A percentile compares a stretch with the other conserved stretches of the same genome.
These are phyloP conservation scores for Drosophila watanabei DNA, from an alignment of 1,140 invertebrate genomes.

Conservation along the genomic window DNA sequence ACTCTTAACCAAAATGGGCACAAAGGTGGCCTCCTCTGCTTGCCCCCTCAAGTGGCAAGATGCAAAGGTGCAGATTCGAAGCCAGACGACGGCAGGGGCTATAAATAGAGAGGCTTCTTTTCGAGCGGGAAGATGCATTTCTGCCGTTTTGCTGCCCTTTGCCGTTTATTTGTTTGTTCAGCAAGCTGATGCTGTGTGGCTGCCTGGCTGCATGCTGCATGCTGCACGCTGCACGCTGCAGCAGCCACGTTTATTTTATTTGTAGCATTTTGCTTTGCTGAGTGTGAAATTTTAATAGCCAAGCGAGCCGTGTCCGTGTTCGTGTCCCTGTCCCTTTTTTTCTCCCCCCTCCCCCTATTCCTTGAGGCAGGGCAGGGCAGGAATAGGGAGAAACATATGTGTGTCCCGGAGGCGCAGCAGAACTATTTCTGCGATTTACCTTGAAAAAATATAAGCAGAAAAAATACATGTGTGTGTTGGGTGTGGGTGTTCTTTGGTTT, in stretches of 20 bases:
- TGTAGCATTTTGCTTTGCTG: constrained; percentile 82
- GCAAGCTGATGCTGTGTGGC: constrained; percentile 54
- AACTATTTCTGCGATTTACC: constrained; percentile 79
- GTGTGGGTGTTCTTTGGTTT: constrained; percentile 40
- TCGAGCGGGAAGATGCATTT: constrained; percentile 8
- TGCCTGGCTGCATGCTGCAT: constrained; percentile 35
- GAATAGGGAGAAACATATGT: constrained; percentile 52
- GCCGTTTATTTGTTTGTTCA: constrained; percentile 78
- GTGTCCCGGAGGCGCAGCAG: constrained; percentile 39
- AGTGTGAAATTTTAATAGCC: constrained; percentile 84
- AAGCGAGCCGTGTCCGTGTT: constrained; percentile 76
- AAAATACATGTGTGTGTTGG: constrained; percentile 27
- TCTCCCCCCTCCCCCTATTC: not conserved
- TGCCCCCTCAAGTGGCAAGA: constrained; percentile 66
- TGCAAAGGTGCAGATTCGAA: constrained; percentile 68
- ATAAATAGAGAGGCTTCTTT: constrained; percentile 64
- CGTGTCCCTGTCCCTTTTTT: constrained; percentile 41
- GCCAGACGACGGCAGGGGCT: constrained; percentile 34
- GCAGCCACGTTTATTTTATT: constrained; percentile 80
- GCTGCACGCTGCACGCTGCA: constrained; percentile 32
- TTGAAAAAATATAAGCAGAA: constrained; percentile 69
- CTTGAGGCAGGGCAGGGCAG: constrained; percentile 27
- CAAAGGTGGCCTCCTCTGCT: constrained; percentile 67
- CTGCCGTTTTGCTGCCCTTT: constrained; percentile 64
- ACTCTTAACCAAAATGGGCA: constrained; percentile 46